phyloP scores from a whole-genome alignment of 2,888 invertebrate genomes.

The Drosophila nr. fundita region DNA sequence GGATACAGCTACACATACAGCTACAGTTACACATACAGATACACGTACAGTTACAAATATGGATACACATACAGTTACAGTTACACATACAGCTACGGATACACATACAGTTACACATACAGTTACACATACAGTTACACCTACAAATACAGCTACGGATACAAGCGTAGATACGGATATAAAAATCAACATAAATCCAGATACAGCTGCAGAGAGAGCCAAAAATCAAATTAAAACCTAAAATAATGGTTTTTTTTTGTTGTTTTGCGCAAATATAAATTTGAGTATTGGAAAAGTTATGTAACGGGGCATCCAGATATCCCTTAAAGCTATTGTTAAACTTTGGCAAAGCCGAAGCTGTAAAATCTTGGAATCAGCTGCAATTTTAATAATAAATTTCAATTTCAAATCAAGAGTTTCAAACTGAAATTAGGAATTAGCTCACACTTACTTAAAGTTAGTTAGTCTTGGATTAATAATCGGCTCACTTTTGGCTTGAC shows the following conservation, averaged over 20 bases:
- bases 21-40: not conserved
- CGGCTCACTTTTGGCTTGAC: not conserved
- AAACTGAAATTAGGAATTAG: not conserved
- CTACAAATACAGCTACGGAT: slow-evolving; percentile 17
- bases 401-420: accelerated
- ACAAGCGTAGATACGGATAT: not conserved
- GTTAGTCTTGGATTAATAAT: not conserved
- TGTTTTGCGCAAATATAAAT: slow-evolving; percentile 47
- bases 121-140: too few species aligned
- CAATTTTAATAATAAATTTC: not conserved
- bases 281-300: slow-evolving; percentile 5
- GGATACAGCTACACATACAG: slow-evolving; percentile 6
- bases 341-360: too few species aligned
- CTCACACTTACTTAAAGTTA: not conserved
- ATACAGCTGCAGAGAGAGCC: too few species aligned
- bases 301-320: not conserved
- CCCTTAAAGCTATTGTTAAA: not conserved
- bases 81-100: too few species aligned
- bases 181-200: not conserved
- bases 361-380: not conserved
- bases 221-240: slow-evolving; percentile 35
- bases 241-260: slow-evolving; percentile 15
- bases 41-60: not conserved
- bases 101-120: too few species aligned
- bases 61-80: accelerated